Conservation (phyloP, 2,797 vertebrate species). For the Acanthurus leucopareius region DNA sequence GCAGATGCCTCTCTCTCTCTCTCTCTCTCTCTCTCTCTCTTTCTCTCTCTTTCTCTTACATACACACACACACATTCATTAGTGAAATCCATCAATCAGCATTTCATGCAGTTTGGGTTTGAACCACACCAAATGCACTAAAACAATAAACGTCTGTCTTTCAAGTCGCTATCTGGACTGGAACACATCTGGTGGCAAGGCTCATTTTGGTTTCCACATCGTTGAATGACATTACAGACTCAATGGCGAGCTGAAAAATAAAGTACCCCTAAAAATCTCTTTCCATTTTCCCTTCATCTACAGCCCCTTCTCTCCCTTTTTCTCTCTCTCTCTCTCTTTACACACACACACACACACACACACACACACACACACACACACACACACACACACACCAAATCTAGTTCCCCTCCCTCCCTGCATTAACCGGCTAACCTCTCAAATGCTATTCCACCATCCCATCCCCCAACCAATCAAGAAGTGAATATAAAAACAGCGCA, state of each 20-base stretch:
- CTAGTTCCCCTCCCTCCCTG: conserved; percentile 50
- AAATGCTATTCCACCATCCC: conserved; percentile 69
- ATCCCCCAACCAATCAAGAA: conserved; percentile 83
- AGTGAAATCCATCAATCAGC: conserved; percentile 86
- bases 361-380: conserved; percentile 51
- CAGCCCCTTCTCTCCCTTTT: conserved; percentile 38
- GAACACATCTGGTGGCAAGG: conserved; percentile 87
- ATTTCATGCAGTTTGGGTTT: conserved; percentile 85
- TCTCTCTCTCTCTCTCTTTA: conserved; percentile 16
- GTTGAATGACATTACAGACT: conserved; percentile 85
- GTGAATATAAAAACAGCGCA: conserved; percentile 80
- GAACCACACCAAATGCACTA: conserved; percentile 85
- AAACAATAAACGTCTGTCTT: conserved; percentile 90
- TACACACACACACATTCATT: conserved; percentile 75
- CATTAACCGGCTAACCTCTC: conserved; percentile 73
- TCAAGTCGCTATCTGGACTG: conserved; percentile 86
- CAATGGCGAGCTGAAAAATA: conserved; percentile 79
- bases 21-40: conserved; percentile 29
- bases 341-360: conserved; percentile 55
- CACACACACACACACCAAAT: conserved; percentile 53
- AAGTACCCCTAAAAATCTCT: conserved; percentile 72
- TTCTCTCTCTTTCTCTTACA: conserved; percentile 47
- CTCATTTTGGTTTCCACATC: conserved; percentile 84
- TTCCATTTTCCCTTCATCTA: conserved; percentile 63
- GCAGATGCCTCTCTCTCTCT: conserved; percentile 55